phyloP scores from a whole-genome alignment of 2,113 vertebrate genomes.

The Mesitornis unicolor region DNA sequence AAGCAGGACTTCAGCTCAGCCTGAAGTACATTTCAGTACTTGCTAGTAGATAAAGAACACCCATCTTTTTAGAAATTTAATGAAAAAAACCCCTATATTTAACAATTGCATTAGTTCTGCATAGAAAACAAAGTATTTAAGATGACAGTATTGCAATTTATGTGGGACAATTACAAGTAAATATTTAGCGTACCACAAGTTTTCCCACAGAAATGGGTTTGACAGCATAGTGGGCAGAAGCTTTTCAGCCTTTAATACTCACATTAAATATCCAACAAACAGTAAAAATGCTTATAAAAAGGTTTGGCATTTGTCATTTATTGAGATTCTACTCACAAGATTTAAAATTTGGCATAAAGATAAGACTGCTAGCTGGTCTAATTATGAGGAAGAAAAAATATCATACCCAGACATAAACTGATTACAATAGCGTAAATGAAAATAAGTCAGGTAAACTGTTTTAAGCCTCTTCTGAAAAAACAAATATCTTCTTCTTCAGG shows the following conservation, averaged over 20 bases:
- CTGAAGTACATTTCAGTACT: not conserved
- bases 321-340: not conserved
- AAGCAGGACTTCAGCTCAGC: not conserved
- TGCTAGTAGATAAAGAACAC: not conserved
- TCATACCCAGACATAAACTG: not conserved
- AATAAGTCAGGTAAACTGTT: not conserved
- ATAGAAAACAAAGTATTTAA: not conserved
- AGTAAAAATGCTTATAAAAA: not conserved
- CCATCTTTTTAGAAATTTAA: not conserved
- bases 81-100: not conserved
- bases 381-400: not conserved
- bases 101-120: not conserved
- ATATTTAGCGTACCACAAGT: not conserved
- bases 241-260: not conserved
- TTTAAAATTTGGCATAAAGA: not conserved
- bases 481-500: not conserved
- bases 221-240: not conserved
- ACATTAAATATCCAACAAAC: not conserved
- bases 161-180: not conserved
- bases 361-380: not conserved
- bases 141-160: not conserved
- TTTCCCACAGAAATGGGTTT: not conserved
- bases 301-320: not conserved
- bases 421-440: not conserved
- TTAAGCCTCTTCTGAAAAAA: not conserved